Conservation (phyloP, 2,888 invertebrate species). For the Tetrapedia diversipes region DNA sequence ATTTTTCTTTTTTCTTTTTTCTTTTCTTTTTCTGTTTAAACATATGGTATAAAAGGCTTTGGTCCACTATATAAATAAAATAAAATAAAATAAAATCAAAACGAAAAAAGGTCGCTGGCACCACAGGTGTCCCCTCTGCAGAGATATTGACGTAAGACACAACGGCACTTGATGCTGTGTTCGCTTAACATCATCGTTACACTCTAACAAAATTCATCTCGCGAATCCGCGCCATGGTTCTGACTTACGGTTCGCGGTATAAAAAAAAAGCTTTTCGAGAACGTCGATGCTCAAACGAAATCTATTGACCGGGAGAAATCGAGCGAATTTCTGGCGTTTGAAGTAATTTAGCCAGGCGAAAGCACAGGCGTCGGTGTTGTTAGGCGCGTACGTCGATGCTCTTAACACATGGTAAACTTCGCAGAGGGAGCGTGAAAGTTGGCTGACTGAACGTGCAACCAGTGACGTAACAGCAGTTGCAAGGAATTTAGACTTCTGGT, state of each 20-base stretch:
- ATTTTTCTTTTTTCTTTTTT: not conserved
- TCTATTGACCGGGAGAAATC: constrained; percentile 16
- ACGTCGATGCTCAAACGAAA: not conserved
- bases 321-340: constrained; percentile 7
- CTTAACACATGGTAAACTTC: not conserved
- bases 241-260: constrained; percentile 2
- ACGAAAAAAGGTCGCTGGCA: too few species aligned
- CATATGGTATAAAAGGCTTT: too few species aligned
- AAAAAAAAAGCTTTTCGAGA: constrained; percentile 4
- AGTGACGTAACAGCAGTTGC: constrained; percentile 27
- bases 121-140: too few species aligned
- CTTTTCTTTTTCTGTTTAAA: too few species aligned
- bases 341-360: constrained; percentile 17
- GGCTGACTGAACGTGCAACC: constrained; percentile 3
- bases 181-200: too few species aligned
- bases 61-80: too few species aligned
- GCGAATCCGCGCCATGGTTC: constrained; percentile 4
- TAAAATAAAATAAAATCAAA: too few species aligned
- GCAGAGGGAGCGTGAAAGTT: too few species aligned
- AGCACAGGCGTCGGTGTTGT: not conserved
- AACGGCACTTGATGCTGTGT: too few species aligned
- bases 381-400: not conserved
- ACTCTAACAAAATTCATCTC: not conserved
- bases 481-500: constrained; percentile 6
- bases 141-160: too few species aligned